These are phyloP conservation scores for Drosophila nebulosa DNA, from an alignment of 1,140 invertebrate species.

Conservation along the genomic window DNA sequence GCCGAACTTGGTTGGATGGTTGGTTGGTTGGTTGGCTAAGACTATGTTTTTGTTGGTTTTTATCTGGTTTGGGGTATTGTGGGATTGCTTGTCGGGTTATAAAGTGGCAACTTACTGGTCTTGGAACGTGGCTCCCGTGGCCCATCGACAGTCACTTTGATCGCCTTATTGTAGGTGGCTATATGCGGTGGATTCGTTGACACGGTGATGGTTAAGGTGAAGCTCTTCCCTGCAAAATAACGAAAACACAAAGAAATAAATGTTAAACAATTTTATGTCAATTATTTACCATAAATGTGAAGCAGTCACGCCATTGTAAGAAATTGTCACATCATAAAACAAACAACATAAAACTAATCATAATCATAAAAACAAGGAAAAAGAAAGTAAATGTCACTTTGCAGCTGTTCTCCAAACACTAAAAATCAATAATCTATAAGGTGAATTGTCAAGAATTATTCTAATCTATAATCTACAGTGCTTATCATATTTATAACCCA, in stretches of 20 bases:
- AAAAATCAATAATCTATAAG: neutral
- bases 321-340: slow-evolving; percentile 68
- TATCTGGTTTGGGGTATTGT: neutral
- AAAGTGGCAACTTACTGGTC: slow-evolving; percentile 91
- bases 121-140: slow-evolving; percentile 98
- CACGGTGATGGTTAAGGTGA: slow-evolving; percentile 97
- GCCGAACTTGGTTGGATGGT: neutral
- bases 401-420: no score
- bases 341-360: neutral
- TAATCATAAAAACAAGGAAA: neutral
- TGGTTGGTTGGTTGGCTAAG: no score
- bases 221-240: slow-evolving; percentile 93
- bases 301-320: slow-evolving; percentile 26
- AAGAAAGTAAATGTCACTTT: neutral
- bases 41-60: slow-evolving; percentile 1
- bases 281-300: slow-evolving; percentile 20
- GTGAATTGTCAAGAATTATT: no score
- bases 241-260: neutral
- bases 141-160: slow-evolving; percentile 99
- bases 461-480: no score
- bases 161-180: slow-evolving; percentile 98
- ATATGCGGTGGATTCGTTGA: slow-evolving; percentile 96
- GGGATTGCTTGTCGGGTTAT: neutral
- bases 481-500: no score
- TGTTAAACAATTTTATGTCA: slow-evolving; percentile 50